These are phyloP conservation scores for Rotaria macrura DNA, from an alignment of 2,888 invertebrate genomes.

Conservation along the genomic window DNA sequence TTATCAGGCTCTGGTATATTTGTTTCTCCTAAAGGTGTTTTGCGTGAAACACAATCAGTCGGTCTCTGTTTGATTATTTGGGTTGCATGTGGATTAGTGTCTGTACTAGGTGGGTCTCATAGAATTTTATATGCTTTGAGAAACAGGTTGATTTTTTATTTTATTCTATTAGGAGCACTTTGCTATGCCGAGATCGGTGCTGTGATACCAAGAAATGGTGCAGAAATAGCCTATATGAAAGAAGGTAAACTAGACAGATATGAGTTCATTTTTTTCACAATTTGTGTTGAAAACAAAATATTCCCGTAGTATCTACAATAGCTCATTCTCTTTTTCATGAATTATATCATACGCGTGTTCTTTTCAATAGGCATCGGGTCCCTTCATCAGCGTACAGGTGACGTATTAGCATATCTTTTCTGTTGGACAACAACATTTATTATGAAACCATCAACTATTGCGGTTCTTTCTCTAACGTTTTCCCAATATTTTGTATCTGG, in stretches of 20 bases:
- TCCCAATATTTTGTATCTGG: not conserved
- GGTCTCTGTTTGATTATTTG: slow-evolving; percentile 86
- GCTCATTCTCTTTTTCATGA: no score
- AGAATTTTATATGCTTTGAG: not conserved
- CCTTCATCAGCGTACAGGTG: not conserved
- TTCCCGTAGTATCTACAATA: no score
- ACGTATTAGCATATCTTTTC: slow-evolving; percentile 62
- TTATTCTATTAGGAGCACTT: slow-evolving; percentile 65
- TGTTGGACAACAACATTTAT: slow-evolving; percentile 50
- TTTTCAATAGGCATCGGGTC: not conserved
- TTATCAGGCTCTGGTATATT: slow-evolving; percentile 84
- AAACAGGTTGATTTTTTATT: slow-evolving; percentile 27
- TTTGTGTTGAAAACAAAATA: no score
- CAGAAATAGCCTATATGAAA: slow-evolving; percentile 62
- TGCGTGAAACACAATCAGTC: slow-evolving; percentile 72
- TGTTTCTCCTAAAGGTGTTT: slow-evolving; percentile 87
- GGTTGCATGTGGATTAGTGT: slow-evolving; percentile 82
- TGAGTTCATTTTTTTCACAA: no score
- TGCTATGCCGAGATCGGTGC: slow-evolving; percentile 71
- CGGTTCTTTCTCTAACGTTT: slow-evolving; percentile 50
- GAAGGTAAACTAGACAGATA: not conserved
- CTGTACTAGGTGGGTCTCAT: slow-evolving; percentile 65
- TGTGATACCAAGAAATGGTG: slow-evolving; percentile 67
- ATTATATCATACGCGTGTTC: no score
- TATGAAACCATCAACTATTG: slow-evolving; percentile 44